phyloP scores from a whole-genome alignment of 2,797 vertebrate genomes.

The Euthynnus affinis region DNA sequence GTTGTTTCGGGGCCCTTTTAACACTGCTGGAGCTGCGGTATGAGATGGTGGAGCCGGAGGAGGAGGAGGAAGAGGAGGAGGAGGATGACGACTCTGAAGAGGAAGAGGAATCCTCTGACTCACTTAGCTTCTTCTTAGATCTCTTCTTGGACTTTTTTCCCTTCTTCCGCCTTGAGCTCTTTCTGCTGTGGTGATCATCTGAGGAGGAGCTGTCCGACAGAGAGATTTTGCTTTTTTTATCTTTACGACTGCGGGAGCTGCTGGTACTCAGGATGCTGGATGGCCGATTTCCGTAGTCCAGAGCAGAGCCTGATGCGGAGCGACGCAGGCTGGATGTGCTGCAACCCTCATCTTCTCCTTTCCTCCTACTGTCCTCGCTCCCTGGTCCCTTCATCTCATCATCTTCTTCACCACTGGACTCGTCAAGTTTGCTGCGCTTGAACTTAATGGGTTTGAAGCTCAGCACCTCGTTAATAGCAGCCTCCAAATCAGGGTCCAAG shows the following conservation, averaged over 20 bases:
- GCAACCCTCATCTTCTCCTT: conserved; percentile 78
- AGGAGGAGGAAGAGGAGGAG: conserved; percentile 59
- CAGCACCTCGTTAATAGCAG: conserved; percentile 96
- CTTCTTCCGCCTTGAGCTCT: conserved; percentile 77
- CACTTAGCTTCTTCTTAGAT: conserved; percentile 86
- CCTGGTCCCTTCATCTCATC: conserved; percentile 68
- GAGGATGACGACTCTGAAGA: conserved; percentile 85
- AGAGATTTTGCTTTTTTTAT: conserved; percentile 77
- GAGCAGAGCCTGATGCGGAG: conserved; percentile 86
- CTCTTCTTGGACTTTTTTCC: conserved; percentile 89
- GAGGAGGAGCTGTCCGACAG: conserved; percentile 86
- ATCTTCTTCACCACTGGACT: conserved; percentile 88
- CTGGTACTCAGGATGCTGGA: conserved; percentile 76
- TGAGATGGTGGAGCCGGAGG: conserved; percentile 90
- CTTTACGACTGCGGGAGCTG: conserved; percentile 70
- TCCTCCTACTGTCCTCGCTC: conserved; percentile 82
- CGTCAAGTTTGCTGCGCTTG: conserved; percentile 90
- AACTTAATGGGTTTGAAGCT: conserved; percentile 93
- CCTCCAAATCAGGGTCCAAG: conserved; percentile 95
- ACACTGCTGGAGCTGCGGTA: conserved; percentile 93
- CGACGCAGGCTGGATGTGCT: conserved; percentile 83
- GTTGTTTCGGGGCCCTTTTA: conserved; percentile 85
- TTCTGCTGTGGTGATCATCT: conserved; percentile 81
- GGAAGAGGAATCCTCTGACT: conserved; percentile 85
- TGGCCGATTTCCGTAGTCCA: conserved; percentile 86